Evolutionary conservation across 1,140 invertebrate genomes (phyloP).

Genomic region (Philotrypesis tridentata): DNA sequence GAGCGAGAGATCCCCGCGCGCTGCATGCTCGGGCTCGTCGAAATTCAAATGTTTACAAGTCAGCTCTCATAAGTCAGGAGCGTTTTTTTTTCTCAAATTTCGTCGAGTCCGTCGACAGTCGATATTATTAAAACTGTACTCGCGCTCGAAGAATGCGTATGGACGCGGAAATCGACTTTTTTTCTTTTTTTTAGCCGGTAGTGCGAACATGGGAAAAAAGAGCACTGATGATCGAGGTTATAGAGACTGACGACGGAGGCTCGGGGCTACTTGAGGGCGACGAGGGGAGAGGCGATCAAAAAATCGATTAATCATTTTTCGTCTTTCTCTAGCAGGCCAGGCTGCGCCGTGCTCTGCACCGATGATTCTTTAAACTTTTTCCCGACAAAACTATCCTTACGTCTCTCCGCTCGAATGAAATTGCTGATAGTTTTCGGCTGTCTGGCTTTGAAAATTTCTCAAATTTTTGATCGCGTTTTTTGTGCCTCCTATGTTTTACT

Average conservation of each 20-base stretch:
- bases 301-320: slow-evolving; percentile 70
- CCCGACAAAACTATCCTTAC: slow-evolving; percentile 38
- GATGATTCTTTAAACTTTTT: slow-evolving; percentile 40
- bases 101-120: slow-evolving; percentile 24
- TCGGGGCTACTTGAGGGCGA: slow-evolving; percentile 28
- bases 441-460: slow-evolving; percentile 51
- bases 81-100: slow-evolving; percentile 4
- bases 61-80: not conserved
- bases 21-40: not conserved
- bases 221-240: slow-evolving; percentile 28
- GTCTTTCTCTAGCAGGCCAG: slow-evolving; percentile 66
- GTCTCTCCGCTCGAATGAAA: slow-evolving; percentile 42
- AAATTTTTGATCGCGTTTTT: slow-evolving; percentile 58
- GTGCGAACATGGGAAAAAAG: slow-evolving; percentile 37
- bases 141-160: slow-evolving; percentile 27
- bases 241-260: not conserved
- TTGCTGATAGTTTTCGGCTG: slow-evolving; percentile 51
- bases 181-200: slow-evolving; percentile 10
- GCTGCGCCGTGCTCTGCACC: slow-evolving; percentile 28
- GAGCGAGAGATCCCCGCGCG: not conserved
- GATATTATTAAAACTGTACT: slow-evolving; percentile 40
- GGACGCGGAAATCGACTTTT: slow-evolving; percentile 28
- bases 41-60: not conserved
- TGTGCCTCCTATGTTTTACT: slow-evolving; percentile 55
- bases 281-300: slow-evolving; percentile 59